Conservation (phyloP, 1,140 invertebrate species). For the Metaphire vulgaris region DNA sequence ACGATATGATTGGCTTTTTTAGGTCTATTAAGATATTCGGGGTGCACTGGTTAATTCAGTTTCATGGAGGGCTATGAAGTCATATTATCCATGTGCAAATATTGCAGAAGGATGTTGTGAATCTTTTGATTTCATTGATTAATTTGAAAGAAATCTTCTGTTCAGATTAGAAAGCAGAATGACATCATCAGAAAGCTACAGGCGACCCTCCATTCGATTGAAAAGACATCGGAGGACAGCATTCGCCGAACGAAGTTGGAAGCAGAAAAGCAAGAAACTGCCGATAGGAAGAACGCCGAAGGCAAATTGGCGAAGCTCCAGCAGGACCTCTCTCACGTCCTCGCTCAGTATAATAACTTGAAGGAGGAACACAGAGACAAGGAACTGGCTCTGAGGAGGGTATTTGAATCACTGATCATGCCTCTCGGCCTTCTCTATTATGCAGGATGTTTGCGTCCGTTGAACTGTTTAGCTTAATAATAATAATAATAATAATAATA, state of each 20-base stretch:
- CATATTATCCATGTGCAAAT: no score
- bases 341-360: conserved; percentile 42
- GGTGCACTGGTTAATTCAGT: no score
- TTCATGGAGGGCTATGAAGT: no score
- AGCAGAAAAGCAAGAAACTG: conserved; percentile 46
- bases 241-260: conserved; percentile 44
- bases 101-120: no score
- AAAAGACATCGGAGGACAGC: conserved; percentile 49
- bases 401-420: no score
- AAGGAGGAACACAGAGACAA: conserved; percentile 46
- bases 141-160: conserved; percentile 4
- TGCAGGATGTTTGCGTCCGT: no score
- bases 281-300: conserved; percentile 49
- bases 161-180: conserved; percentile 49
- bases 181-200: conserved; percentile 46
- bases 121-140: background rate
- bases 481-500: no score
- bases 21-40: no score
- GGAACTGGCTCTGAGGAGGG: conserved; percentile 47
- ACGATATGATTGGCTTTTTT: no score
- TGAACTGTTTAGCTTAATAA: no score
- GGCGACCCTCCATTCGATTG: conserved; percentile 47
- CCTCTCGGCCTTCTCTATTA: background rate
- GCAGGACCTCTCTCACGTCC: conserved; percentile 41
- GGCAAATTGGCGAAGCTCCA: conserved; percentile 43